A percentile compares a stretch with the other conserved stretches of the same genome.
Evolutionary conservation across 2,797 vertebrate genomes (phyloP).

Genomic region (Poeciliopsis turneri): DNA sequence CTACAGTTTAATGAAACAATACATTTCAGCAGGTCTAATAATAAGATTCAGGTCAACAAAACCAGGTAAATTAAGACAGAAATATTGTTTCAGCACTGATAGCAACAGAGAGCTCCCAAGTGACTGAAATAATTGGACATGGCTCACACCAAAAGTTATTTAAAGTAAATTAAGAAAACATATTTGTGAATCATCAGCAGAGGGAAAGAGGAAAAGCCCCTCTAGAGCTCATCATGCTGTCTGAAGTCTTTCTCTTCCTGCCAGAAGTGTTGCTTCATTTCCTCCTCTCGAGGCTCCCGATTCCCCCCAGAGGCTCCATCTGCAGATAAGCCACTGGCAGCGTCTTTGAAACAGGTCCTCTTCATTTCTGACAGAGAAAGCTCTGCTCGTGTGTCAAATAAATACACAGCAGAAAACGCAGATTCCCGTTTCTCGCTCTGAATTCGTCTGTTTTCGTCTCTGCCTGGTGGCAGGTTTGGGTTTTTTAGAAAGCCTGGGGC

Average conservation of each 20-base stretch:
- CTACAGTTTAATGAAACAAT: slow-evolving; percentile 66
- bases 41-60: background rate
- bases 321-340: slow-evolving; percentile 25
- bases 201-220: background rate
- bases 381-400: slow-evolving; percentile 17
- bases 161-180: background rate
- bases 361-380: slow-evolving; percentile 40
- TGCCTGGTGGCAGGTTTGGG: background rate
- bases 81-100: background rate
- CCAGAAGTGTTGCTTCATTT: slow-evolving; percentile 9
- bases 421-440: background rate
- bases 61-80: background rate
- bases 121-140: background rate
- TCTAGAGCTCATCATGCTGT: slow-evolving; percentile 7
- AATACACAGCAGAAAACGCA: slow-evolving; percentile 13
- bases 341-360: background rate
- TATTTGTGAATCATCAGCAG: background rate
- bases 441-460: background rate
- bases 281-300: slow-evolving; percentile 1
- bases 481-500: background rate
- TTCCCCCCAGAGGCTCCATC: slow-evolving; percentile 31
- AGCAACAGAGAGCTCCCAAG: background rate
- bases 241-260: slow-evolving; percentile 7
- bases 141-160: background rate
- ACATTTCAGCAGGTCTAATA: background rate